Evolutionary conservation across 2,113 vertebrate genomes (phyloP).

Genomic region (Antechinus flavipes): DNA sequence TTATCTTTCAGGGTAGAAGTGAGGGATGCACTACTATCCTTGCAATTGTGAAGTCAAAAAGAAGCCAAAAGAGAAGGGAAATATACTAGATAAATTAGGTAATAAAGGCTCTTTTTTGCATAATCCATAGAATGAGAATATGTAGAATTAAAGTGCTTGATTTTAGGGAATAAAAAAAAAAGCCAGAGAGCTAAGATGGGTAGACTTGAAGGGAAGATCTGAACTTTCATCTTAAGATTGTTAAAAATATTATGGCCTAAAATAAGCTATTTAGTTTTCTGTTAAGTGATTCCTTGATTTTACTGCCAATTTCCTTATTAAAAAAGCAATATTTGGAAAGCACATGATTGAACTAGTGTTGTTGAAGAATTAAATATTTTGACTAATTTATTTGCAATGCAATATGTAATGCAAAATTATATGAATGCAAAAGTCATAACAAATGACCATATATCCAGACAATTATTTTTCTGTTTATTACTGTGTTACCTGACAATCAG

Average conservation of each 20-base stretch:
- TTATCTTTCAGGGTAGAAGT: not conserved
- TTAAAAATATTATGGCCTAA: constrained; percentile 16
- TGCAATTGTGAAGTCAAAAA: not conserved
- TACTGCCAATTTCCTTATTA: constrained; percentile 21
- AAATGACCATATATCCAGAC: constrained; percentile 40
- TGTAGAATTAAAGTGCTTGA: not conserved
- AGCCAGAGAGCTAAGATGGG: not conserved
- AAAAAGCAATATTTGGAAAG: constrained; percentile 28
- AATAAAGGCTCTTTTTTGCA: not conserved
- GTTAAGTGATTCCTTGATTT: constrained; percentile 17
- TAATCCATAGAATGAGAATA: not conserved
- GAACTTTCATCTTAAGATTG: constrained; percentile 15
- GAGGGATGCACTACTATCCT: not conserved
- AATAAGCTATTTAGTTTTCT: not conserved
- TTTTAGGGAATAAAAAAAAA: not conserved
- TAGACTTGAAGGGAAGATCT: constrained; percentile 26
- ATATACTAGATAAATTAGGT: not conserved
- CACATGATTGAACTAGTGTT: not conserved
- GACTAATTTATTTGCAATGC: constrained; percentile 15
- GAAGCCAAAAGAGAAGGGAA: not conserved
- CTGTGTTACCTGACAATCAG: not conserved
- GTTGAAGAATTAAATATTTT: constrained; percentile 53
- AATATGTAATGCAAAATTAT: too few relatives aligned
- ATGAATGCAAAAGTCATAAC: constrained; percentile 44
- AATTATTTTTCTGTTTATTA: constrained; percentile 1